Base-by-base conservation (phyloP, 1,140 invertebrate species). In the Pogonomyrmex californicus region DNA sequence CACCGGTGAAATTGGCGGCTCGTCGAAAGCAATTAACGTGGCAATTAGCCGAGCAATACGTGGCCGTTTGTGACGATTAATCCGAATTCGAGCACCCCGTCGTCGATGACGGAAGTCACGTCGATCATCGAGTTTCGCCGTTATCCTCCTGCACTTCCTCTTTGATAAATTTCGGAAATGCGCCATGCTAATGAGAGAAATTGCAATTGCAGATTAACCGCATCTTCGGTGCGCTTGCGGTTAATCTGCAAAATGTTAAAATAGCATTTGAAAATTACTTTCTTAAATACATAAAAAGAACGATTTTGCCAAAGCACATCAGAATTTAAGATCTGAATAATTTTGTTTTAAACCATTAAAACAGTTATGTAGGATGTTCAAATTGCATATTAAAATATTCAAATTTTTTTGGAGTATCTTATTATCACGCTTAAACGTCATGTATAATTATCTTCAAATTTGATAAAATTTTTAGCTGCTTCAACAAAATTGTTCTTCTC, bases 101-200 rank as follows among this genome's bases (percentile, higher is more conserved):
- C 89, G 89, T 81, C 91, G 87, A 83, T 71, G 85, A 90, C 92
- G 93, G 93, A 94, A 94, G 90, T 93, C 86, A 91, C 87, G 87
- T 83, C 87, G 86, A 89, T 89, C 23, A 44, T 71, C 79, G 62
- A 62, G 47, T 77, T 78, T 51, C 47, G 47, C 23, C 63, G 4
- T n/a, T 14, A 14, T 79, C 3, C 62, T 78, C 44, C 5, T 56
- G 12, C 36, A 54, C n/a, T 68, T 81, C 47, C 36, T 68, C 36
- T 68, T 68, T 47, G 23, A 44, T 3, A 7, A 56, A 51, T 65
- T 3, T 65, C 33, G 12, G 2, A 30, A 2, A 6, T 47, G 41
- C 41, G 14, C 23, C 14, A 5, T 23, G n/a, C 17, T 56, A 30
- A 62, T 56, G 56, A 60, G 51, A 14, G 10, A 76, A 60, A 76